Base-by-base conservation (phyloP, 1,140 invertebrate genomes). In the Vanessa atalanta region DNA sequence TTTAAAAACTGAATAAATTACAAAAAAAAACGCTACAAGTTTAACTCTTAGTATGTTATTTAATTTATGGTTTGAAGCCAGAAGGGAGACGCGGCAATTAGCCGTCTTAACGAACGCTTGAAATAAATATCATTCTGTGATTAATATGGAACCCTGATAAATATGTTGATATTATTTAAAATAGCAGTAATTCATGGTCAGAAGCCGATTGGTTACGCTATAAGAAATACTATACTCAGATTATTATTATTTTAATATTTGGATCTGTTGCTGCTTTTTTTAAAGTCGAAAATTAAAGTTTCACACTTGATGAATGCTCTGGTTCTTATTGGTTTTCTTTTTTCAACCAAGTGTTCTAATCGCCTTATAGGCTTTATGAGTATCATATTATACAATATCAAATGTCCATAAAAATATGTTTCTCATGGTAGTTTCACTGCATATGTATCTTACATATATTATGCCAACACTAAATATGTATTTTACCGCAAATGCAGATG, bases 61-160 rank as follows among this genome's bases (percentile, higher is more conserved):
- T 91, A 91, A 91, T 91, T 89, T 90, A 91, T 91, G 80, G 84
- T 83, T 75, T 79, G 82, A 83, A 82, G 83, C 83, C 77, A 81
- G 80, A 84, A 88, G 81, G 81, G 78, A 82, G 89, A 88, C 84
- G 83, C 83, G 75, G 89, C 88, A 91, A 91, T 91, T 91, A 91
- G 89, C 87, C 78, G 79, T 77, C 86, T 85, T 90, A 91, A 91
- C 89, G 89, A 89, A 91, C 87, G 87, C 83, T 84, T 84, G 81
- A 88, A 91, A 91, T 91, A 88, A 91, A 91, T 91, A 91, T 88
- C 87, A 88, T 89, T 88, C 82, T 74, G 75, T 91, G 88, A 91
- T 89, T 87, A 89, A 91, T 89, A 79, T 72, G 63, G 60, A 65
- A 43, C 70, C 75, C 67, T 88, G 85, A 90, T 88, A 84, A 88